Evolutionary conservation across 2,113 vertebrate genomes (phyloP).

Genomic region (Patagioenas fasciata): DNA sequence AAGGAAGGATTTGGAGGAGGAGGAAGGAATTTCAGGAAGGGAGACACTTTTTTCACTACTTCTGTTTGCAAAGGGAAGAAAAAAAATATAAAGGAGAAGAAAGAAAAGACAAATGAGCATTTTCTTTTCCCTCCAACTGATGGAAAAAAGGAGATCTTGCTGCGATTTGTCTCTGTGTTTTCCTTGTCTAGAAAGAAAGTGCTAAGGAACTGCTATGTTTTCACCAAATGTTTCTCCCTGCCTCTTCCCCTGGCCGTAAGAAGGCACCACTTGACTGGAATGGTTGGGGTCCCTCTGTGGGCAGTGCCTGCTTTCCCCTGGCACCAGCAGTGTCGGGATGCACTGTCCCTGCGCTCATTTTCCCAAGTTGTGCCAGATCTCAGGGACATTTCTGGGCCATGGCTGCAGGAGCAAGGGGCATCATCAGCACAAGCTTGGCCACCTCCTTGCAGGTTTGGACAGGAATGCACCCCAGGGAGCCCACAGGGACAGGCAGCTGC

Average conservation of each 20-base stretch:
- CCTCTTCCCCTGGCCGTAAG: not conserved
- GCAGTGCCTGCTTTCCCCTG: not conserved
- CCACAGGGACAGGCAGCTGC: not conserved
- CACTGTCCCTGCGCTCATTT: not conserved
- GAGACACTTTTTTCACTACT: not conserved
- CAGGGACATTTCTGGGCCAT: accelerated
- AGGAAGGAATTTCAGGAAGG: not conserved
- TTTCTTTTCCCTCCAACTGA: not conserved
- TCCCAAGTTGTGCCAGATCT: not conserved
- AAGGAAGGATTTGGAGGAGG: not conserved
- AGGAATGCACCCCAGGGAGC: not conserved
- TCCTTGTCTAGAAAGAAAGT: not conserved
- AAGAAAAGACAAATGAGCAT: not conserved
- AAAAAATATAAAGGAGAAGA: not conserved
- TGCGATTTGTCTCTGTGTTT: not conserved
- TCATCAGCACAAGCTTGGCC: not conserved
- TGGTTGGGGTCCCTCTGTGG: not conserved
- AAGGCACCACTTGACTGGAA: not conserved
- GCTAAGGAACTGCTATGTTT: not conserved
- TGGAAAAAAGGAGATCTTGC: not conserved
- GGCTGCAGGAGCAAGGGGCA: not conserved
- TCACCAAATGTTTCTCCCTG: not conserved
- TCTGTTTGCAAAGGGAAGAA: not conserved
- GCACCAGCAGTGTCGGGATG: not conserved
- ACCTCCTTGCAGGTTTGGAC: not conserved